Percentiles rank a stretch among this genome's conserved stretches.
Conservation (phyloP, 1,140 invertebrate genomes). For the Druon quercuslanigerum region DNA sequence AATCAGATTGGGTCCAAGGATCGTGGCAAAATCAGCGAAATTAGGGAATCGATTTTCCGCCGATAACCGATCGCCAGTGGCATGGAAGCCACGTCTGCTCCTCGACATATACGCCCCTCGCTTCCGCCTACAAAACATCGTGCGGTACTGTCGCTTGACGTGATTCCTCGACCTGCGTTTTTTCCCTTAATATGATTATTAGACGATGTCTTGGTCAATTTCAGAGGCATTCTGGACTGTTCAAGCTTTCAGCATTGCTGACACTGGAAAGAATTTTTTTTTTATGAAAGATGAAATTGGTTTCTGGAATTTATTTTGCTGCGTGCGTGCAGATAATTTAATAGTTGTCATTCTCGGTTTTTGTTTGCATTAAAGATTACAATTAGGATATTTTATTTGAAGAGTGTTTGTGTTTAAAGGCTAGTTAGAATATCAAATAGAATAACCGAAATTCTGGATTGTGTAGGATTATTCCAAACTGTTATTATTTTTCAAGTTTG, state of each 20-base stretch:
- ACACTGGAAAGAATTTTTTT: background rate
- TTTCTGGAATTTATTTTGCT: too few species aligned
- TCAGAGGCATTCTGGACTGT: background rate
- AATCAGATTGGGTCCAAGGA: background rate
- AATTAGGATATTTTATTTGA: too few species aligned
- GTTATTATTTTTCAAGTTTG: too few species aligned
- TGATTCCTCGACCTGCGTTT: constrained; percentile 26
- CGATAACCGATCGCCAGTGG: constrained; percentile 39
- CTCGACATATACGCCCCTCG: constrained; percentile 63
- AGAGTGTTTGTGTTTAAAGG: too few species aligned
- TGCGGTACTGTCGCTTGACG: constrained; percentile 18
- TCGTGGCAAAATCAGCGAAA: background rate
- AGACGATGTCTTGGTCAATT: background rate
- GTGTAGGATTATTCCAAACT: too few species aligned
- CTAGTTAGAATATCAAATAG: too few species aligned
- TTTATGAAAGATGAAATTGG: too few species aligned
- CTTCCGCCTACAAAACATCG: constrained; percentile 44
- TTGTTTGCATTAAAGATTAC: too few species aligned
- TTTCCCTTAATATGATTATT: constrained; percentile 9
- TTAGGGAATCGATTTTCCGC: constrained; percentile 49
- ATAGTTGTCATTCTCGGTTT: too few species aligned
- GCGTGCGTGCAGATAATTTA: too few species aligned
- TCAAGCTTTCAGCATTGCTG: background rate
- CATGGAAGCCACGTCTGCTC: constrained; percentile 56
- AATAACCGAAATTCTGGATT: too few species aligned